Conservation (phyloP, 2,888 invertebrate genomes). For the Coleophora deauratella region DNA sequence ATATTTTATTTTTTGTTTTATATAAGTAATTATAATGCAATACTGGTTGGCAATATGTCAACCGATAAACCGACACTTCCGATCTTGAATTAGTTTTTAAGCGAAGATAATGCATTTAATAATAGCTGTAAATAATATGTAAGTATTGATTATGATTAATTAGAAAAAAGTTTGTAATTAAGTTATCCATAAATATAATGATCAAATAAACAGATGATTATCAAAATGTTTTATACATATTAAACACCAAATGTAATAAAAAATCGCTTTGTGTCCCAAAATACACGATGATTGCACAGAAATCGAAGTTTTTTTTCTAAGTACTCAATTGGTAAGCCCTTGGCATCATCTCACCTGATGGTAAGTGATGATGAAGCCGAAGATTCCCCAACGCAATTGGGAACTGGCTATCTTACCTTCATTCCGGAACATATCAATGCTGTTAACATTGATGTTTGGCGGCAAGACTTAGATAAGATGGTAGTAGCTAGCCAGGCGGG, state of each 20-base stretch:
- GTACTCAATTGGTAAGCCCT: no score
- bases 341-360: no score
- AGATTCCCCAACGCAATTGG: no score
- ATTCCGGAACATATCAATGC: no score
- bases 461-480: no score
- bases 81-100: constrained; percentile 8
- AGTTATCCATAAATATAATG: not conserved
- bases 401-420: no score
- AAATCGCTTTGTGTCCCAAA: not conserved
- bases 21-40: no score
- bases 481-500: no score
- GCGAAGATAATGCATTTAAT: constrained; percentile 32
- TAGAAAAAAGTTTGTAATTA: not conserved
- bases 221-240: not conserved
- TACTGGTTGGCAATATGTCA: no score
- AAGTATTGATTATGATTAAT: not conserved
- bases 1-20: no score
- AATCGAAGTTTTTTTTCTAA: not conserved
- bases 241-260: not conserved
- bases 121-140: constrained; percentile 22
- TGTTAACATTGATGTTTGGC: no score
- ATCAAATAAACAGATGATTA: not conserved
- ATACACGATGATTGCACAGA: not conserved
- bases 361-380: no score
- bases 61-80: not conserved